phyloP scores from a whole-genome alignment of 2,888 invertebrate genomes.

The Acleris cristana region DNA sequence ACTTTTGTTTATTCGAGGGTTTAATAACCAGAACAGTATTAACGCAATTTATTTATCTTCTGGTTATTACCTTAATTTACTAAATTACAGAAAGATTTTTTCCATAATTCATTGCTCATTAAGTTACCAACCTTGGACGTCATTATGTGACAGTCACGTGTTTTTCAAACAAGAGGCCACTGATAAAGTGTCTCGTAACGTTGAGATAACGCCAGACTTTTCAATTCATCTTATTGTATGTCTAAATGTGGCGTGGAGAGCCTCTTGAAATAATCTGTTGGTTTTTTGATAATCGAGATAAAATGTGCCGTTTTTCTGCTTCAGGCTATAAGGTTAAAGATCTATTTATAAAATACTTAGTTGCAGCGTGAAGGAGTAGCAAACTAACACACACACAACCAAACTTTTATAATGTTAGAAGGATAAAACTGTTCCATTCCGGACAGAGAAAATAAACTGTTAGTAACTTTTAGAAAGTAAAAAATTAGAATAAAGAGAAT shows the following conservation, averaged over 20 bases:
- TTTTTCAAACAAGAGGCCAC: constrained; percentile 7
- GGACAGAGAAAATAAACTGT: too few relatives aligned
- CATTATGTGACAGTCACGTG: constrained; percentile 29
- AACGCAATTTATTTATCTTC: not conserved
- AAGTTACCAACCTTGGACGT: constrained; percentile 1
- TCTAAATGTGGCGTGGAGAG: constrained; percentile 13
- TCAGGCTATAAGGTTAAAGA: not conserved
- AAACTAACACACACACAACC: too few relatives aligned
- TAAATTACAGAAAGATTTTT: not conserved
- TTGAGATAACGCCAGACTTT: constrained; percentile 18
- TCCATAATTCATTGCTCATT: constrained; percentile 6
- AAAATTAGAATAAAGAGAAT: too few relatives aligned
- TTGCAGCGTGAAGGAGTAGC: too few relatives aligned
- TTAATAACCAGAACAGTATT: too few relatives aligned
- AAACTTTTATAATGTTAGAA: too few relatives aligned
- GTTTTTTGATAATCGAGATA: constrained; percentile 29
- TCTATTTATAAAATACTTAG: too few relatives aligned
- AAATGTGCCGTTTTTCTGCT: constrained; percentile 13
- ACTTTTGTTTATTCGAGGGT: too few relatives aligned
- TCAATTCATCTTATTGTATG: constrained; percentile 28
- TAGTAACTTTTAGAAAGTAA: too few relatives aligned
- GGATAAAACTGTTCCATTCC: too few relatives aligned
- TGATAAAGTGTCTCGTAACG: constrained; percentile 16
- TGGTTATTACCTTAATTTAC: not conserved
- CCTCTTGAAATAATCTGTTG: constrained; percentile 31